A percentile compares a stretch with the other conserved stretches of the same genome.
Conservation (phyloP, 2,888 invertebrate species). For the Chalcis sispes region DNA sequence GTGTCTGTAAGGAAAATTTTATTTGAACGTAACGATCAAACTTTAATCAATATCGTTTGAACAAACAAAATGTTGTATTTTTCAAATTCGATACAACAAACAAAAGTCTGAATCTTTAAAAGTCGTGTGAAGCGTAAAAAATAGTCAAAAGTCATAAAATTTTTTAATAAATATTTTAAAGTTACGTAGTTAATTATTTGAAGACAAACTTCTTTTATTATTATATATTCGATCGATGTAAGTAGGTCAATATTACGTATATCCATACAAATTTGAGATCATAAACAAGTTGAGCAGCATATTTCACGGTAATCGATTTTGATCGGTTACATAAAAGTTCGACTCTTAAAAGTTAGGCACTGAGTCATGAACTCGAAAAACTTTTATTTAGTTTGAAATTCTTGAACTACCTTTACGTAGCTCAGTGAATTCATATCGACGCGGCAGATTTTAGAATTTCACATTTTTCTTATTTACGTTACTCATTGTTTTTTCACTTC, state of each 20-base stretch:
- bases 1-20: too few relatives aligned
- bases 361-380: constrained; percentile 27
- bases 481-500: too few relatives aligned
- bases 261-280: constrained; percentile 10
- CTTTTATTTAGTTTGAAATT: constrained; percentile 38
- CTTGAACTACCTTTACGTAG: constrained; percentile 11
- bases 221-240: neutral
- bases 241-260: neutral
- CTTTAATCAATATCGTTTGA: too few relatives aligned
- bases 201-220: too few relatives aligned
- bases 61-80: too few relatives aligned
- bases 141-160: too few relatives aligned
- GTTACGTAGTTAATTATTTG: too few relatives aligned
- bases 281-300: constrained; percentile 27
- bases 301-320: constrained; percentile 49
- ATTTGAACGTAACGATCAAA: too few relatives aligned
- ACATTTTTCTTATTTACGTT: neutral
- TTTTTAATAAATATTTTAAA: too few relatives aligned
- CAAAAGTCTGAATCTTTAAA: too few relatives aligned
- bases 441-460: neutral
- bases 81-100: too few relatives aligned
- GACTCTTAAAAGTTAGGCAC: constrained; percentile 6
- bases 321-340: constrained; percentile 46
- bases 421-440: neutral
- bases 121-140: too few relatives aligned